A percentile compares a stretch with the other conserved stretches of the same genome.
phyloP scores from a whole-genome alignment of 1,140 invertebrate species.

The Drosophila triauraria region DNA sequence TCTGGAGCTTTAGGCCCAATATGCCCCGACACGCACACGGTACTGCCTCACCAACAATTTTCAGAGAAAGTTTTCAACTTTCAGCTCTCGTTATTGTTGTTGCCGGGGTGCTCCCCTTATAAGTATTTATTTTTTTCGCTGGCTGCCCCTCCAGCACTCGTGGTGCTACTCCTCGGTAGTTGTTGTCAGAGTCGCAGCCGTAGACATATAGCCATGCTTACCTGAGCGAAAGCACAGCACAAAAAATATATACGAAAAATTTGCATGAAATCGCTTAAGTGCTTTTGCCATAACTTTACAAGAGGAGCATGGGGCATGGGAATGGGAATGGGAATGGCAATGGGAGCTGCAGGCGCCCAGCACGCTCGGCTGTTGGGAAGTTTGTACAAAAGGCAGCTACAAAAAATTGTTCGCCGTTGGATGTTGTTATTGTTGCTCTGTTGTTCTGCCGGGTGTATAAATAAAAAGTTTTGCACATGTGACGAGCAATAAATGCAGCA shows the following conservation, averaged over 20 bases:
- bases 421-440: neutral
- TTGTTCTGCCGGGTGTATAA: constrained; percentile 19
- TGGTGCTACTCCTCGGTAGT: constrained; percentile 38
- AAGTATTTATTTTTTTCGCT: constrained; percentile 44
- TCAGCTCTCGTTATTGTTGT: constrained; percentile 46
- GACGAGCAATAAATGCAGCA: constrained; percentile 65
- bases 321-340: neutral
- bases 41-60: constrained; percentile 35
- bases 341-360: constrained; percentile 18
- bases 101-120: constrained; percentile 1
- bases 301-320: constrained; percentile 6
- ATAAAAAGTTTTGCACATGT: constrained; percentile 53
- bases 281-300: constrained; percentile 71
- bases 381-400: constrained; percentile 39
- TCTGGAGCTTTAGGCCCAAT: constrained; percentile 5
- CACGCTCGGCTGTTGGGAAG: constrained; percentile 25
- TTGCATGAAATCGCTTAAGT: constrained; percentile 80
- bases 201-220: constrained; percentile 78
- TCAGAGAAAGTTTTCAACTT: constrained; percentile 48
- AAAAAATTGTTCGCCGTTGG: constrained; percentile 37
- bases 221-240: constrained; percentile 67
- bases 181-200: constrained; percentile 44
- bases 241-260: constrained; percentile 54
- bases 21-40: constrained; percentile 29
- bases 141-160: constrained; percentile 30